Base-by-base conservation (phyloP, 2,797 vertebrate genomes). In the Danio choprae region DNA sequence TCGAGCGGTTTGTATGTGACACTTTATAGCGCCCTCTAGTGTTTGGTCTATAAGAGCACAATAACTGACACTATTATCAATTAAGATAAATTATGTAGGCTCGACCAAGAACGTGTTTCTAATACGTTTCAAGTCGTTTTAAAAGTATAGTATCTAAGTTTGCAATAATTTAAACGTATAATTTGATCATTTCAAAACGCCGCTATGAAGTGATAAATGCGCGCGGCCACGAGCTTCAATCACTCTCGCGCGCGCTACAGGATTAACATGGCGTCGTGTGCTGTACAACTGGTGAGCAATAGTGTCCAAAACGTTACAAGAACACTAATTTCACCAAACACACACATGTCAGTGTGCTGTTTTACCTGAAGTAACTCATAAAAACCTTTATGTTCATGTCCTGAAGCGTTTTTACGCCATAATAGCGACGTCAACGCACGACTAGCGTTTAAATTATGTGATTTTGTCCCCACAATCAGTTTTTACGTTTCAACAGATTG, bases 271-370 rank as follows among this genome's bases (percentile, higher is more conserved):
- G 84, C 84, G 75, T 44, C 79, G 4, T 81, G 79, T 22, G 84
- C 79, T 0, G 81, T 85, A 12, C 81, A 69, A 20, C 44, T 85
- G 84, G 84, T 83, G 72, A 83, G 83, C 13, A 20, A 20, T 43
- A 0, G 5, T 22, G 22, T 44, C 2, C 0, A 1, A 59, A 7
- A n/a, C 40, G 1, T 40, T 8, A 41, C 2, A 29, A 0, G 38
- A 50, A 4, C 10, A 13, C 1, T 29, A 0, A 8, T 38, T 38
- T 62, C 16, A 60, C 16, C 1, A 1, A n/a, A n/a, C 13, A n/a
- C 5, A 16, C 20, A 0, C 5, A 1, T n/a, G 10, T 3, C 10
- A 60, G 43, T 46, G 20, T 44, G 15, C 16, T n/a, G 18, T 13
- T 60, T 3, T 1, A 5, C 1, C 15, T 48, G 8, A 4, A 18